Base-by-base conservation (phyloP, 2,113 vertebrate species). In the Melanocharis versteri region DNA sequence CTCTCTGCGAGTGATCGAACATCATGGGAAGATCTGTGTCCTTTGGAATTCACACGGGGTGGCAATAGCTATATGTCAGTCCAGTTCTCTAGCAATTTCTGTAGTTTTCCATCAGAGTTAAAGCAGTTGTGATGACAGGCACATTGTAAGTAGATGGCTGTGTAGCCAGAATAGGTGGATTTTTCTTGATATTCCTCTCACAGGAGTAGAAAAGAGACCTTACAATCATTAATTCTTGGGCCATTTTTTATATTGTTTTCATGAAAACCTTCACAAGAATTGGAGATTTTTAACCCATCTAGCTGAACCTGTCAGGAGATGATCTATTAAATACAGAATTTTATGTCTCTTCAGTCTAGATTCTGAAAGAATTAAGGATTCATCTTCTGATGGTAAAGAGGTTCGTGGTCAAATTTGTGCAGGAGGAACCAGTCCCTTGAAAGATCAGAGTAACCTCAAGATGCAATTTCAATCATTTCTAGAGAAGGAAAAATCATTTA, bases 1-100 rank as follows among this genome's bases (percentile, higher is more conserved):
- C 12, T 53, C 11, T 76, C 4, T 76, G 24, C 39, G 39, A 57
- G 9, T 0, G 1, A 57, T 1, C 8, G 6, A 90, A 40, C 22
- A 77, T 58, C 19, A 33, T 54, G 15, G 22, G 31, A 87, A 84
- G 17, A 54, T 35, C 24, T 62, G 5, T 48, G 10, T 30, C 11
- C 26, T 30, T 53, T 35, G 42, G 30, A 61, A 39, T 75, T 60
- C 61, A 58, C 31, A 5, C 11, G 65, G 47, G 11, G 5, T 22
- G 15, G 22, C 12, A 81, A 53, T 87, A 65, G 4, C 6, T 17
- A 26, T 31, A 15, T 37, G 15, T 48, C 18, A 37, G 33, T 50
- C 31, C 24, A 77, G 35, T 37, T 80, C 22, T 35, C 64, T 68
- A 20, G 11, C 27, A 72, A 64, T 37, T 62, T 48, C 39, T 64